Evolutionary conservation across 2,797 vertebrate species (phyloP), one percentile per base, ranked within the genome.

Genomic region (Rhyacichthys aspro): DNA sequence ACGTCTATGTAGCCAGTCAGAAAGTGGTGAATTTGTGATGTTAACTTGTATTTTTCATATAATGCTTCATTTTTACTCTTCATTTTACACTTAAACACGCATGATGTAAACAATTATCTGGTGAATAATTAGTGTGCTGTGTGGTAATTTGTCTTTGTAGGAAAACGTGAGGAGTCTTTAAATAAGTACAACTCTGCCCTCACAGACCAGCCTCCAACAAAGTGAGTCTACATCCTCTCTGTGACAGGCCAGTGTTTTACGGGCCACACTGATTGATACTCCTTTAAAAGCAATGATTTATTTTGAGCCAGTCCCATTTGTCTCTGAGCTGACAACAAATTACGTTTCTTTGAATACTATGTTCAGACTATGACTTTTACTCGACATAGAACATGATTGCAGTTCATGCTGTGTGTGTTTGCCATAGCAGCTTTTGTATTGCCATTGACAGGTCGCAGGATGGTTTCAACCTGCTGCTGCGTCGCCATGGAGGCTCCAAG

Each of bases 401-500:
- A 54, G 9, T 36, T 41, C 43, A 16, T 44, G 8, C 36, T 7
- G 36, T 16, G 14, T 52, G 52, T n/a, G n/a, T n/a, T n/a, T 16
- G 11, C 17, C 1, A 64, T 38, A 60, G 47, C 46, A 39, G 41
- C 58, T 44, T 69, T 46, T 17, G 1, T 73, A 6, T 55, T 33
- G 16, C 17, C 48, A 15, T 57, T 39, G 58, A 76, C 70, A 93
- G 93, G 71, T 83, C 89, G 48, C 92, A 88, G 74, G 93, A 94
- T 64, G 91, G 92, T 56, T 90, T 93, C 59, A 92, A 86, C 63
- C 72, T 88, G 36, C 88, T 94, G 67, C 78, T 94, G 65, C 92
- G 92, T 61, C 93, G 91, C 49, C 93, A 94, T 3, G 93, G 94
- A 44, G 92, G 94, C 57, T 95, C 94, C 0, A 95, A 93, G 60